Evolutionary conservation across 1,140 invertebrate genomes (phyloP), one percentile per base, ranked within the genome.

Genomic region (Solenopsis invicta): DNA sequence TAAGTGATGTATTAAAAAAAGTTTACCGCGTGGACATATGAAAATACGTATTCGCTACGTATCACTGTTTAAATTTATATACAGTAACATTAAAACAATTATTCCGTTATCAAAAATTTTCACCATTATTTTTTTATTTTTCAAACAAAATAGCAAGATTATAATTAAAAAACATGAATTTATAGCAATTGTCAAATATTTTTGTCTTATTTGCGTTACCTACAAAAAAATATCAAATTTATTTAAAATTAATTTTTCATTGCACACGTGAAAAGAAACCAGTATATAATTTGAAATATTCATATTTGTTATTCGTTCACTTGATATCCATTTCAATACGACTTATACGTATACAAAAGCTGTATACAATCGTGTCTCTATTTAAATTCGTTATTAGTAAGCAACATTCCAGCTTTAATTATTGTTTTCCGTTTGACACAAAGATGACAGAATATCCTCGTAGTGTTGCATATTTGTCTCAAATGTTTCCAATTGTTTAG

Each of bases 391-490:
- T 69, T 48, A 56, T 50, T 41, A 37, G 56, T 71, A 92, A 34
- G 29, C 29, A 29, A 2, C 2, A 77, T 41, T 29, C 59, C 34
- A 41, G 62, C 24, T 78, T 95, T 91, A 96, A 88, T 96, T 96
- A 90, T 96, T 96, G 87, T 96, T 96, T 52, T 96, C 96, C 52
- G 94, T 93, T 89, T 96, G 94, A 94, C 96, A 97, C 34, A 97
- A 93, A 37, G 96, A 96, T 84, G 96, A 96, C 82, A 98, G 95
- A 93, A 97, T 94, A 88, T 97, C 96, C 91, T 98, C 97, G 93
- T 97, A 98, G 85, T 97, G 97, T 62, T 96, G 96, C 91, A 97
- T 95, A 90, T 97, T 97, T 2, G 96, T 97, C 94, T 98, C 98
- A 93, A 97, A 98, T 66, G 96, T 96, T 92, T 97, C 96, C 77